Base-by-base conservation (phyloP, 2,888 invertebrate genomes). In the Eristalis intricaria region DNA sequence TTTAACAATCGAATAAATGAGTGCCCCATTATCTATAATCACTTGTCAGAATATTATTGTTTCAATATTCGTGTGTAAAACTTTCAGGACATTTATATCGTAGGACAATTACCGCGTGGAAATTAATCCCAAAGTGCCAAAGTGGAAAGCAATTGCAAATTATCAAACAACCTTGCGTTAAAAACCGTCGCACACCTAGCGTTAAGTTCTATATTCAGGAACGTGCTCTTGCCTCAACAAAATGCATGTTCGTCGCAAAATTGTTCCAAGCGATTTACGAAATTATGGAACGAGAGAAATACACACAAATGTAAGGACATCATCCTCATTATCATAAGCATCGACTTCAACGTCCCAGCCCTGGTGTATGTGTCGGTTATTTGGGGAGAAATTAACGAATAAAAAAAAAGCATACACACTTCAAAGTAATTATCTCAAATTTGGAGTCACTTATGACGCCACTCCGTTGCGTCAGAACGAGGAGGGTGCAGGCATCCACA, bases 401-500 rank as follows among this genome's bases (percentile, higher is more conserved):
- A 35, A 60, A 40, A 60, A 38, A 73, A 19, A 40, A n/a, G n/a
- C 73, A 40, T 40, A 43, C 73, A 29, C 73, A 61, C 63, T 73
- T 73, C 26, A 63, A 73, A 63, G 61, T 43, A 73, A 63, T 73
- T 73, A 73, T 63, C 73, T 73, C 63, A 73, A 73, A 63, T 73
- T 63, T 63, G 70, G 73, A 73, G 73, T 73, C 73, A 73, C 73
- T 73, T 73, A 73, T 73, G 73, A 73, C 35, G 73, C 43, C 73
- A 73, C 70, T 70, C 29, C 56, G 19, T 13, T 56, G 19, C 56
- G 15, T 50, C 69, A 69, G 26, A 60, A 23, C 60, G 60, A 26
- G 26, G 60, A 26, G 26, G 60, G 26, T 60, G 32, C 56, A 50
- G n/a, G 26, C 66, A 68, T 43, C 50, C 29, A 50, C 66, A 68